These are phyloP conservation scores for Stictocephala bisonia DNA, from an alignment of 2,888 invertebrate genomes.

Conservation along the genomic window DNA sequence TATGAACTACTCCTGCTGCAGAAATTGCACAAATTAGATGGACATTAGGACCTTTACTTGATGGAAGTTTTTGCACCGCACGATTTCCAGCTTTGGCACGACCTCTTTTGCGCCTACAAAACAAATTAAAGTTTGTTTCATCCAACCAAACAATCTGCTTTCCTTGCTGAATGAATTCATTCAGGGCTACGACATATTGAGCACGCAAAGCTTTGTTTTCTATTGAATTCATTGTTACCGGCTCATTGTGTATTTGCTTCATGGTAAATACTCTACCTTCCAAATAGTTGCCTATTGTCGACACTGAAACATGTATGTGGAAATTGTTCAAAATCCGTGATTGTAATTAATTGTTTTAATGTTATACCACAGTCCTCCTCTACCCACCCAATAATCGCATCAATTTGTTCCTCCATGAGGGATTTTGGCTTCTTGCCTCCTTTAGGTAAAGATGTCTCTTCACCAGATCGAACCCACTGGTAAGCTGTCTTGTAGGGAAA, in stretches of 20 bases:
- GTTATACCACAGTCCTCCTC: background rate
- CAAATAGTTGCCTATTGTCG: constrained; percentile 7
- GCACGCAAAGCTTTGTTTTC: background rate
- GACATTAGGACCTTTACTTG: constrained; percentile 22
- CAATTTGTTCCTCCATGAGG: background rate
- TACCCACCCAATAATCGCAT: background rate
- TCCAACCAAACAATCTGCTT: constrained; percentile 7
- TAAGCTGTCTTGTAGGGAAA: constrained; percentile 16
- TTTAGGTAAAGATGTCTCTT: background rate
- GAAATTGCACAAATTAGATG: constrained; percentile 30
- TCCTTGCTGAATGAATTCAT: background rate
- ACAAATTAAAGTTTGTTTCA: constrained; percentile 19
- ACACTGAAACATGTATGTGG: too few species aligned
- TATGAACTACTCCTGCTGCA: background rate
- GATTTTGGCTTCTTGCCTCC: background rate
- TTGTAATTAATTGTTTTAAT: background rate
- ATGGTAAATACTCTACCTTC: constrained; percentile 2
- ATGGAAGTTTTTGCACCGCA: background rate
- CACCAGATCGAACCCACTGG: background rate
- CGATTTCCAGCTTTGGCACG: constrained; percentile 5
- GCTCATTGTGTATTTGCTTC: background rate
- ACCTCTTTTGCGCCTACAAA: constrained; percentile 2
- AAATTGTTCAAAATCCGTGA: too few species aligned
- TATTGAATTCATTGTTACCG: background rate
- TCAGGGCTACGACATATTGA: background rate